Evolutionary conservation across 2,797 vertebrate genomes (phyloP), one percentile per base, ranked within the genome.

Genomic region (Xiphorhynchus erythropygius): DNA sequence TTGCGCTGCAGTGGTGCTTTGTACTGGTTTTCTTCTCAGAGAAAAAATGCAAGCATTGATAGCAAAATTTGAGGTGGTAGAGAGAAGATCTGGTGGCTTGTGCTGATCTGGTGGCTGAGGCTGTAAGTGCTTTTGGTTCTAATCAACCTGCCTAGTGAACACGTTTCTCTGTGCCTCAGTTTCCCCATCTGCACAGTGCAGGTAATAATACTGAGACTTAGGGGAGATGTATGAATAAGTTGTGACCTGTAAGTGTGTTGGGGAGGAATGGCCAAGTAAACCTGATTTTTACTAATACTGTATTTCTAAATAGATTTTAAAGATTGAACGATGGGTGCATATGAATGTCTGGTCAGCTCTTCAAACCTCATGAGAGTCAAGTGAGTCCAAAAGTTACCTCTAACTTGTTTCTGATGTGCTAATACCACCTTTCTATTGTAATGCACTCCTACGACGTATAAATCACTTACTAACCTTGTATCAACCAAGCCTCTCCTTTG

Each of bases 281-380:
- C 27, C n/a, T 70, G 46, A 2, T 84, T 87, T 84, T 78, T 68
- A 85, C 37, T 86, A n/a, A 65, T 3, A 15, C 19, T 69, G 10
- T 62, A 49, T 91, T 93, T 92, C 44, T 59, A 52, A 82, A 62
- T 71, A 88, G 83, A 88, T 86, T 82, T 76, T 78, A 78, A 83
- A 90, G 52, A 62, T 65, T 79, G 75, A 70, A 39, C 73, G 52
- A 22, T 64, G 41, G 50, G 32, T 85, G 55, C 15, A 2, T 60
- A 7, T 11, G 18, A 68, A 35, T 57, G 28, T 84, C 56, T 70
- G 37, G 55, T 67, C 42, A 69, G 39, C 57, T 90, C 27, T 76
- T 92, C 74, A 57, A 69, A 62, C 30, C 18, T 53, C 30, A 0
- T 33, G 27, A 76, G 71, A 78, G 42, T 52, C 44, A 10, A 87